Percentiles rank a stretch among this genome's conserved stretches.
Conservation (phyloP, 2,797 vertebrate genomes). For the Bovichtus variegatus region DNA sequence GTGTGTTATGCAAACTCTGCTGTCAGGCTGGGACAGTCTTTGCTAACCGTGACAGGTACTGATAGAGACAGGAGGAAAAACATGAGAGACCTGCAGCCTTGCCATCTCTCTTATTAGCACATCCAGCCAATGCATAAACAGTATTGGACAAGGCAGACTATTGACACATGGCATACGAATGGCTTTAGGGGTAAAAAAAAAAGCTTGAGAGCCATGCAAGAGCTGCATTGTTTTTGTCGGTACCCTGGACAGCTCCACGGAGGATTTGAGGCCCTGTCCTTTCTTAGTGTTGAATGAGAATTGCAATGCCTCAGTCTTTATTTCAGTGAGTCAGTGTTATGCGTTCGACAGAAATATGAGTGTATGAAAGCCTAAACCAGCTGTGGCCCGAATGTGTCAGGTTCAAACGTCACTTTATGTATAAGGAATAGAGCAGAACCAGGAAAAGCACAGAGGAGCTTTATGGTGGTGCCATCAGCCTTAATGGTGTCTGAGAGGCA, state of each 20-base stretch:
- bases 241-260: conserved; percentile 53
- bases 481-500: conserved; percentile 78
- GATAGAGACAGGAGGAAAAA: conserved; percentile 47
- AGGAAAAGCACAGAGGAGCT: conserved; percentile 59
- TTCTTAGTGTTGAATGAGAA: conserved; percentile 52
- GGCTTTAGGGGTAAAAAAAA: conserved; percentile 17
- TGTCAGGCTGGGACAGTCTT: conserved; percentile 58
- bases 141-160: conserved; percentile 38
- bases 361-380: conserved; percentile 72
- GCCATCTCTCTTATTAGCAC: conserved; percentile 45
- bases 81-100: conserved; percentile 28
- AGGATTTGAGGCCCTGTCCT: conserved; percentile 40
- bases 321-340: conserved; percentile 56
- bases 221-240: conserved; percentile 44
- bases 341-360: conserved; percentile 63
- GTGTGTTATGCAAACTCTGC: conserved; percentile 64
- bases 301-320: conserved; percentile 44
- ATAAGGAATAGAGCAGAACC: conserved; percentile 54
- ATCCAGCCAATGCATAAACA: conserved; percentile 38
- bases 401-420: conserved; percentile 73
- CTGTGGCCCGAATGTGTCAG: conserved; percentile 81
- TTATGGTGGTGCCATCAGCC: conserved; percentile 70
- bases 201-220: conserved; percentile 34
- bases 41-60: conserved; percentile 62
- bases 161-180: conserved; percentile 24